phyloP scores from a whole-genome alignment of 2,797 vertebrate species.

The Tinamus major region DNA sequence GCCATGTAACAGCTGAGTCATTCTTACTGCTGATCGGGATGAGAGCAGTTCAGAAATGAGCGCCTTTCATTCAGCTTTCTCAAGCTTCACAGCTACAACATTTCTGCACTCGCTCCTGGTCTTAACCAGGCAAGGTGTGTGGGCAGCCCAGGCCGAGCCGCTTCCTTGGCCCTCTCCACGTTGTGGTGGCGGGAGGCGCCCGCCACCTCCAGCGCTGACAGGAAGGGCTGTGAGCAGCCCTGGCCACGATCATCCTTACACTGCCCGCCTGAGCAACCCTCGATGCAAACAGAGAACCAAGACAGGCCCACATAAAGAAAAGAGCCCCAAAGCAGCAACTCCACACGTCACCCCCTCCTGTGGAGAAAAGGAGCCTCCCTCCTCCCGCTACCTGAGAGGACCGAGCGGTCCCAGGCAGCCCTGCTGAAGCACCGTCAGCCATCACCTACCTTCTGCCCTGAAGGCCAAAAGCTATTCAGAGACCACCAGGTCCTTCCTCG shows the following conservation, averaged over 20 bases:
- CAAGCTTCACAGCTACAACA: no score
- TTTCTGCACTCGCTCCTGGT: no score
- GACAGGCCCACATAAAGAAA: not conserved
- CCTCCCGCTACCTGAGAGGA: not conserved
- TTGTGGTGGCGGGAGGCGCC: not conserved
- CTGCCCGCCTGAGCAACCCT: fast-evolving
- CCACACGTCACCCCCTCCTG: no score
- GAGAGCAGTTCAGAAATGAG: no score
- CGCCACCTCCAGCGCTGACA: fast-evolving
- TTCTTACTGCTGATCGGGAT: no score
- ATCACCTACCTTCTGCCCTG: not conserved
- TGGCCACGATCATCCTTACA: not conserved
- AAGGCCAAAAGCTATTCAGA: not conserved
- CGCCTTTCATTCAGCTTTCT: no score
- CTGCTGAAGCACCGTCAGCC: not conserved
- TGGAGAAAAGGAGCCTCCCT: not conserved
- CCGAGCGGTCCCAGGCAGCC: not conserved
- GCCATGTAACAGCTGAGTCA: no score
- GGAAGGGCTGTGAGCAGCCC: not conserved
- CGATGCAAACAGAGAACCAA: not conserved
- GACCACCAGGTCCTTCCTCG: not conserved
- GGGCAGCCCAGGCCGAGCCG: fast-evolving
- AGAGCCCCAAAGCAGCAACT: not conserved
- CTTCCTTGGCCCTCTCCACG: not conserved
- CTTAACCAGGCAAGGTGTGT: not conserved